Base-by-base conservation (phyloP, 2,888 invertebrate genomes). In the Cosmia pyralina region DNA sequence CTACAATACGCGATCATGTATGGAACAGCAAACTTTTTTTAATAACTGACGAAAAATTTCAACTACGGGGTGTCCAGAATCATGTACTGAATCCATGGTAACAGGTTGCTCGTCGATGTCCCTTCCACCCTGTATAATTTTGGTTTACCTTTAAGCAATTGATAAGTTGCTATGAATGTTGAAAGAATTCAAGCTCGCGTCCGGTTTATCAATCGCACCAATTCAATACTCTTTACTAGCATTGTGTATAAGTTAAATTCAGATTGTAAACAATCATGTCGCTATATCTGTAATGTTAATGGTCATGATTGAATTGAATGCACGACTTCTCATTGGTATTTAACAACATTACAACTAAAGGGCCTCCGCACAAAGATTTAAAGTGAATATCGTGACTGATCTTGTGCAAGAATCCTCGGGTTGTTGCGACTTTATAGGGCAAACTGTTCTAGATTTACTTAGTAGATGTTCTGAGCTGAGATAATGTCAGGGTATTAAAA, bases 351-450 rank as follows among this genome's bases (percentile, higher is more conserved):
- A 69, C 62, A 65, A 63, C 38, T 68, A 72, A 81, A 84, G 73
- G 82, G 77, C 69, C 60, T 64, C n/a, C n/a, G 69, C 53, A 72
- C 72, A 70, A 77, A 80, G 66, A 72, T 75, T 82, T 68, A 57
- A 60, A 74, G 74, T 63, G 67, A 76, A 85, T 34, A 64, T 85
- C 85, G 87, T 87, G 85, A 87, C 81, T 65, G 38, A 65, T n/a
- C 38, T 85, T 84, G 72, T 72, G 85, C 69, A 85, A 85, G 59
- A 64, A 66, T 59, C 53, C 46, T 73, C 66, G 63, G 62, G 58
- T 72, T 74, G 74, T 62, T 71, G 73, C 71, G 76, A 78, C 66
- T 46, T 62, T 44, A 68, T 62, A 74, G 62, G 79, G 62, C 66
- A 78, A 62, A 65, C 57, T 44, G 53, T 60, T 63, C 58, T 59